Percentiles rank a stretch among this genome's conserved stretches.
phyloP scores from a whole-genome alignment of 2,888 invertebrate genomes.

The Trissonchulus latispiculum region DNA sequence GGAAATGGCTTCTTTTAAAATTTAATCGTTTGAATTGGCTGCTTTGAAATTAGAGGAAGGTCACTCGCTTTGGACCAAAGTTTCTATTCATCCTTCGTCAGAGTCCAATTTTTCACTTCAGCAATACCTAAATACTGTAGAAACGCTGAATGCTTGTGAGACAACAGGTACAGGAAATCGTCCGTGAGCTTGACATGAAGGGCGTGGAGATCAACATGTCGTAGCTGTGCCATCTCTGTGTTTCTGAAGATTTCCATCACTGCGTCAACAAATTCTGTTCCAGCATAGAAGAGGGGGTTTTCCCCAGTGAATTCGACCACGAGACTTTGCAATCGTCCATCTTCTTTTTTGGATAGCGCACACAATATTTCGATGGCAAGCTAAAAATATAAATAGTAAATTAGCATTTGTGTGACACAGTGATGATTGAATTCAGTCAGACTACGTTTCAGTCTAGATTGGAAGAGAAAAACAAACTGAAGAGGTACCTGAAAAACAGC shows the following conservation, averaged over 20 bases:
- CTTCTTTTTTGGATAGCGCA: background rate
- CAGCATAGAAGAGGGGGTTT: background rate
- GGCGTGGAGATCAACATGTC: background rate
- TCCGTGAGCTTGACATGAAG: background rate
- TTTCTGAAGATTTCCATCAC: background rate
- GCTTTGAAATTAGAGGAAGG: no score
- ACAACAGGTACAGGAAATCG: background rate
- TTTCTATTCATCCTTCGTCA: no score
- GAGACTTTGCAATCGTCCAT: background rate
- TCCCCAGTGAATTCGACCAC: background rate
- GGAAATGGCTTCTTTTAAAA: no score
- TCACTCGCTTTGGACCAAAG: no score
- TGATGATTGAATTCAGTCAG: no score
- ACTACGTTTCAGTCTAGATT: no score
- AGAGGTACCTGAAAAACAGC: no score
- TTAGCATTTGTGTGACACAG: no score
- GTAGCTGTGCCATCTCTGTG: background rate
- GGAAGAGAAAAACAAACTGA: no score
- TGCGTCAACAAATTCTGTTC: background rate
- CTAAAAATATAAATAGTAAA: background rate
- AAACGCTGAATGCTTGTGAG: background rate
- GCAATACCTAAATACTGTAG: background rate
- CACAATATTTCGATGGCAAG: background rate
- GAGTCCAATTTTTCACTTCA: no score
- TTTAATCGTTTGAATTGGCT: no score